Percentiles rank a stretch among this genome's conserved stretches.
Conservation (phyloP, 2,113 vertebrate species). For the Corapipo altera region DNA sequence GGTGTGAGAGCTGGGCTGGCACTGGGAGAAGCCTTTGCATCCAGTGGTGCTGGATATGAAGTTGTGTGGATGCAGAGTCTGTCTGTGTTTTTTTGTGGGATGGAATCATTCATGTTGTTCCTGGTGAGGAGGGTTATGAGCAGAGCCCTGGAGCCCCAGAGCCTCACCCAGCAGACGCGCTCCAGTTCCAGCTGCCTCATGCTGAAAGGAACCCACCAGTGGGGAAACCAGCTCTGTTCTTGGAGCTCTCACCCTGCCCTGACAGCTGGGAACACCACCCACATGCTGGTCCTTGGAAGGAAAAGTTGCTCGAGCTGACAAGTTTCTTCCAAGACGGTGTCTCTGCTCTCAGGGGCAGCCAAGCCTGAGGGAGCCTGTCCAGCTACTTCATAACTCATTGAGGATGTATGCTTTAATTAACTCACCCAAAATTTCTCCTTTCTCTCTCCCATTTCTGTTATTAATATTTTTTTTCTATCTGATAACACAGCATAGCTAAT, state of each 20-base stretch:
- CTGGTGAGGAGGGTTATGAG: rapidly evolving
- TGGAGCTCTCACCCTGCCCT: rapidly evolving
- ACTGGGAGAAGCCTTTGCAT: neutral
- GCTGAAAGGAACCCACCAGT: neutral
- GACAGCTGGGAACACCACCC: neutral
- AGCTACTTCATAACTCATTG: conserved; percentile 62
- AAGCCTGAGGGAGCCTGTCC: conserved; percentile 42
- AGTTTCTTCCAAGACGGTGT: neutral
- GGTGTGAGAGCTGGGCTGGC: neutral
- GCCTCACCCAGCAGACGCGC: rapidly evolving
- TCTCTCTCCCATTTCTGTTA: conserved; percentile 68
- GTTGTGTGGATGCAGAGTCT: rapidly evolving
- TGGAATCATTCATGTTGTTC: neutral
- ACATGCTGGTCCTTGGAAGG: rapidly evolving
- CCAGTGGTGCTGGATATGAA: rapidly evolving
- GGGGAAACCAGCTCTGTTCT: rapidly evolving
- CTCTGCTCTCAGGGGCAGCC: neutral
- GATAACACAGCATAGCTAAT: conserved; percentile 73
- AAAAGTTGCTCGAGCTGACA: neutral
- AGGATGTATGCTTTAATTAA: conserved; percentile 73
- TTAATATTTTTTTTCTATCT: conserved; percentile 75
- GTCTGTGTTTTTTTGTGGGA: neutral
- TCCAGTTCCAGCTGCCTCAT: rapidly evolving
- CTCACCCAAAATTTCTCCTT: conserved; percentile 66
- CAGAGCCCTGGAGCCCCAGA: neutral